Evolutionary conservation across 2,888 invertebrate species (phyloP).

Genomic region (Caenorhabditis panamensis): DNA sequence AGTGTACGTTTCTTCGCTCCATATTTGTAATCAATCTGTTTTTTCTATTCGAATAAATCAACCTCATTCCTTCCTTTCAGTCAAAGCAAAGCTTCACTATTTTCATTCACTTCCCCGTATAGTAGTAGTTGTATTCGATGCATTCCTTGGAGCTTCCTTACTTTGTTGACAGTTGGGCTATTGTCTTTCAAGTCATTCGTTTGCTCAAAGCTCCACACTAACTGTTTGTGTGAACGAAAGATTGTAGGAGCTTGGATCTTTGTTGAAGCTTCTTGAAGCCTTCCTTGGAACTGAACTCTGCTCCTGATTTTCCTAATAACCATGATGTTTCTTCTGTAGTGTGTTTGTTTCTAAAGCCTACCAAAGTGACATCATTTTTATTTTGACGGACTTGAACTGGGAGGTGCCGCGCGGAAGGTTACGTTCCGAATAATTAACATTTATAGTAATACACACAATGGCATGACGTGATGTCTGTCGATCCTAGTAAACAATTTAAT

Average conservation of each 20-base stretch:
- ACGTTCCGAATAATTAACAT: too few species aligned
- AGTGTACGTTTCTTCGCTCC: background rate
- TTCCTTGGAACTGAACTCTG: constrained; percentile 39
- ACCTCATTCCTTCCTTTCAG: too few species aligned
- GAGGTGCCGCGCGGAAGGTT: too few species aligned
- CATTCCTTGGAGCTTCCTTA: constrained; percentile 52
- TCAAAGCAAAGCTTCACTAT: too few species aligned
- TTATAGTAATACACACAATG: background rate
- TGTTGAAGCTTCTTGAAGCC: background rate
- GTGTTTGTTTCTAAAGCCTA: too few species aligned
- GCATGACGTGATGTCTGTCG: background rate
- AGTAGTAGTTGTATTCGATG: constrained; percentile 28
- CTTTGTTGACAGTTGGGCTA: constrained; percentile 60
- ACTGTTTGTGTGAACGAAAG: constrained; percentile 56
- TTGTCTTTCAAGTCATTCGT: constrained; percentile 64
- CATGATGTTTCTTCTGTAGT: background rate
- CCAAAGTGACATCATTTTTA: too few species aligned
- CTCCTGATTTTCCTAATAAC: background rate
- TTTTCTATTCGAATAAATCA: constrained; percentile 20
- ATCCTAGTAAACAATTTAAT: background rate
- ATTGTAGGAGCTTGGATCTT: constrained; percentile 22
- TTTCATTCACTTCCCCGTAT: constrained; percentile 3
- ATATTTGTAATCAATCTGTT: too few species aligned
- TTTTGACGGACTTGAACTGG: too few species aligned
- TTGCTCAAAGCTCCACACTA: constrained; percentile 57